Conservation (phyloP, 2,113 vertebrate species). For the Platycercus adscitus region DNA sequence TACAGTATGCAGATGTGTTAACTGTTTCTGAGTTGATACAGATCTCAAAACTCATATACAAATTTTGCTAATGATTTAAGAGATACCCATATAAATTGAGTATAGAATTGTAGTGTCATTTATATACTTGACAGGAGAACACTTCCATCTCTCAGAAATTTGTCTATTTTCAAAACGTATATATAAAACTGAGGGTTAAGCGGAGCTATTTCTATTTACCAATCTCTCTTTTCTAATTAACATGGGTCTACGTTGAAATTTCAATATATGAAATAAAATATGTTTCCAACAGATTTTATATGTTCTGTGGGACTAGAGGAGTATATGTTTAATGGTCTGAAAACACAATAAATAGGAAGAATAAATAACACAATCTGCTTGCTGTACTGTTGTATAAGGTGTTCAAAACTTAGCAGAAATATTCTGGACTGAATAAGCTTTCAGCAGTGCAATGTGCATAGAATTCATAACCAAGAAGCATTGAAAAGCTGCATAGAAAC, state of each 20-base stretch:
- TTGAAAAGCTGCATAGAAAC: background rate
- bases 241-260: background rate
- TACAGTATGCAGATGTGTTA: background rate
- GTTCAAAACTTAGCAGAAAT: background rate
- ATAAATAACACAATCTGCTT: constrained; percentile 19
- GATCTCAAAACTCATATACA: background rate
- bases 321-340: background rate
- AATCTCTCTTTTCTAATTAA: background rate
- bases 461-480: background rate
- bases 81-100: background rate
- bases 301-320: background rate
- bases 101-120: background rate
- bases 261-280: background rate
- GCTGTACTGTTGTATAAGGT: background rate
- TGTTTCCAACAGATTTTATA: background rate
- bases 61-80: background rate
- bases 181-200: background rate
- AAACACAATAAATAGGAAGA: background rate
- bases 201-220: background rate
- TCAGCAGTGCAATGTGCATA: background rate
- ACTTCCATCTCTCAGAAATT: background rate
- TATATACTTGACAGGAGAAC: background rate
- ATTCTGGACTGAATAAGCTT: background rate
- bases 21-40: background rate
- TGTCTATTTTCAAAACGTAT: background rate